A percentile compares a stretch with the other conserved stretches of the same genome.
phyloP scores from a whole-genome alignment of 1,140 invertebrate species.

The Gerris buenoi region DNA sequence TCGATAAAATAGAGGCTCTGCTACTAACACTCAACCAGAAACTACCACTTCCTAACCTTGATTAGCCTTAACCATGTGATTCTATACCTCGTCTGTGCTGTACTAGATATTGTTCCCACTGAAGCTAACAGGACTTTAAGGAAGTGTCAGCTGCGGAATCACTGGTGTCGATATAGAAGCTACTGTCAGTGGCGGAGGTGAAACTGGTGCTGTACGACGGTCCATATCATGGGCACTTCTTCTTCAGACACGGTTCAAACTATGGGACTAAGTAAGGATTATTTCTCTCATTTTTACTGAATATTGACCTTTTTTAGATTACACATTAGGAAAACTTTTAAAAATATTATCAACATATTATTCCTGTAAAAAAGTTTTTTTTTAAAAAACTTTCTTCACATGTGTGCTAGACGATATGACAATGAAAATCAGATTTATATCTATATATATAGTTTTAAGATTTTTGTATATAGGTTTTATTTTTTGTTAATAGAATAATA shows the following conservation, averaged over 20 bases:
- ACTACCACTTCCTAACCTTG: background rate
- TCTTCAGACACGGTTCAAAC: constrained; percentile 55
- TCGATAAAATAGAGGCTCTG: constrained; percentile 3
- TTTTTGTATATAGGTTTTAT: no score
- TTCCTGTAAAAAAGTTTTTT: no score
- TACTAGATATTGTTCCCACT: constrained; percentile 65
- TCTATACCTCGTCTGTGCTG: background rate
- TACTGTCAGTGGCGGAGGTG: constrained; percentile 45
- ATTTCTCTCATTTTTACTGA: no score
- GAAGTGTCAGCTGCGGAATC: no score
- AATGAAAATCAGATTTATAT: no score
- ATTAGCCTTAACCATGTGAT: background rate
- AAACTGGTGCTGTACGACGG: constrained; percentile 68
- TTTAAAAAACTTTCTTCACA: no score
- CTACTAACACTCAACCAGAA: constrained; percentile 4
- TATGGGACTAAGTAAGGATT: constrained; percentile 76
- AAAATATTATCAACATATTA: no score
- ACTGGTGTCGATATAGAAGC: constrained; percentile 83
- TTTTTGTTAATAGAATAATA: no score
- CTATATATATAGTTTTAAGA: no score
- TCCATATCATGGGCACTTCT: constrained; percentile 60
- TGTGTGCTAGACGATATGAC: no score
- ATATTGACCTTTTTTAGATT: no score
- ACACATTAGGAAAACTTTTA: no score
- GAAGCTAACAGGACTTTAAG: constrained; percentile 55